phyloP scores from a whole-genome alignment of 2,888 invertebrate genomes.

The Meganola albula region DNA sequence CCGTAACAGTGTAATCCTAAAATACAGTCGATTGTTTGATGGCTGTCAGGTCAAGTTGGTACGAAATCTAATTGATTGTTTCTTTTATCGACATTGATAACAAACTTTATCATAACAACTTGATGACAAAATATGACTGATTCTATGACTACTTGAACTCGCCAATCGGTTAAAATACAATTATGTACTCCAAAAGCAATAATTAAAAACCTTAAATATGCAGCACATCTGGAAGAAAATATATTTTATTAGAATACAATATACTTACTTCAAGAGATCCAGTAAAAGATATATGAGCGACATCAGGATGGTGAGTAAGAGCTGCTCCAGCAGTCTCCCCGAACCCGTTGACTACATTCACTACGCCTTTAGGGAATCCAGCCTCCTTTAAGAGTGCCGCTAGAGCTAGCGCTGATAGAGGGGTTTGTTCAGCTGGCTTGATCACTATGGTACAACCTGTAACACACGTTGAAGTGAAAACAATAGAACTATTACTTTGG shows the following conservation, averaged over 20 bases:
- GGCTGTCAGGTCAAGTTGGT: too few species aligned
- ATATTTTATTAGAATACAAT: too few species aligned
- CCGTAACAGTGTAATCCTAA: too few species aligned
- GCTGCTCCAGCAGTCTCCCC: slow-evolving; percentile 87
- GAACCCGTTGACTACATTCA: slow-evolving; percentile 92
- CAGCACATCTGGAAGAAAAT: too few species aligned
- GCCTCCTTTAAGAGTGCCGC: slow-evolving; percentile 89
- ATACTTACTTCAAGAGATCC: slow-evolving; percentile 69
- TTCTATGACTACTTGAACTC: too few species aligned
- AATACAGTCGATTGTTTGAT: too few species aligned
- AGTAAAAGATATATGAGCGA: slow-evolving; percentile 91
- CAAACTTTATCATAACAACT: too few species aligned
- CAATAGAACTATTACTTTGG: too few species aligned
- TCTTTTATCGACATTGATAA: too few species aligned
- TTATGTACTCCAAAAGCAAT: background rate
- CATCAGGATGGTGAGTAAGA: slow-evolving; percentile 82
- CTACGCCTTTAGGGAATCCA: slow-evolving; percentile 92
- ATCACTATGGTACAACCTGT: slow-evolving; percentile 87
- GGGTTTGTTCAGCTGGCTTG: slow-evolving; percentile 97
- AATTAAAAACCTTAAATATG: background rate
- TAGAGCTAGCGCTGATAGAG: slow-evolving; percentile 89
- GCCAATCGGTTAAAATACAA: too few species aligned
- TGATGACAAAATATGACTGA: too few species aligned
- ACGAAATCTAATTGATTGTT: too few species aligned
- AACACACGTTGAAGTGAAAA: background rate